These are phyloP conservation scores for Drosophila subsilvestris DNA, from an alignment of 2,888 invertebrate genomes.

Conservation along the genomic window DNA sequence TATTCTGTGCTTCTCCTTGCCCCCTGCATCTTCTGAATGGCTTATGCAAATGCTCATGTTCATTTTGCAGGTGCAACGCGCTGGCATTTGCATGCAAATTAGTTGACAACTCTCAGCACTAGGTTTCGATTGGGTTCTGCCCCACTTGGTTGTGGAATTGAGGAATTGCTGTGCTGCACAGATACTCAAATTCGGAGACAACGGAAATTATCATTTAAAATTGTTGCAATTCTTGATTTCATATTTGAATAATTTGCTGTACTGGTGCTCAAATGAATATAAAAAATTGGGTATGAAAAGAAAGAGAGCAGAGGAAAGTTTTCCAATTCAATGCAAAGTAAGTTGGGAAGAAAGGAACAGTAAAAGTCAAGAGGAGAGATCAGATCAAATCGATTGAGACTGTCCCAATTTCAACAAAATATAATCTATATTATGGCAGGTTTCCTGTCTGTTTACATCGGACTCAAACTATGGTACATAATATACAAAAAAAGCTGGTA, in stretches of 20 bases:
- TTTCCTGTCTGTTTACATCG: too few relatives aligned
- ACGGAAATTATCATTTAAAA: conserved; percentile 2
- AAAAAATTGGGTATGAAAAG: not conserved
- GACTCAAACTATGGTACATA: too few relatives aligned
- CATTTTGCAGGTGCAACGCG: conserved; percentile 76
- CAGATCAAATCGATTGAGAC: too few relatives aligned
- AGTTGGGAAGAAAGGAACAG: too few relatives aligned
- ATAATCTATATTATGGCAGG: too few relatives aligned
- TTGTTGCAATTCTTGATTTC: not conserved
- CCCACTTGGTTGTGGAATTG: too few relatives aligned
- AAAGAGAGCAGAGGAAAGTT: not conserved
- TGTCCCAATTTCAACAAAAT: too few relatives aligned
- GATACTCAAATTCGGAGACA: conserved; percentile 1
- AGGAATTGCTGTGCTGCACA: conserved; percentile 8
- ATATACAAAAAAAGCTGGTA: too few relatives aligned
- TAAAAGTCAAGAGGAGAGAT: too few relatives aligned
- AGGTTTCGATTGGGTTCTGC: conserved; percentile 30
- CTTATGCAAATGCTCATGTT: conserved; percentile 67
- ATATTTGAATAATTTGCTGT: not conserved
- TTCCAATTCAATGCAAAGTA: not conserved
- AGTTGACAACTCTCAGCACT: conserved; percentile 56
- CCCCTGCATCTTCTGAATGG: conserved; percentile 42
- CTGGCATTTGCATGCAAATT: conserved; percentile 78
- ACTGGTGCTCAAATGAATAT: not conserved
- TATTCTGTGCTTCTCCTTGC: conserved; percentile 5